These are phyloP conservation scores for mouse (Mus musculus) DNA, from an alignment of 2,113 vertebrate genomes.

Conservation along the genomic window GRCm39 chr2:77345001-77345500, in stretches of 20 bases:
- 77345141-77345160: constrained; percentile 41
- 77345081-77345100: neutral
- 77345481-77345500: neutral
- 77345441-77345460: constrained; percentile 2
- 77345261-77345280: constrained; percentile 39
- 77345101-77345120: constrained; percentile 14
- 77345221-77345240: constrained; percentile 6
- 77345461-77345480: constrained; percentile 21
- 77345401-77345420: neutral
- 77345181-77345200: constrained; percentile 16
- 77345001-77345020: constrained; percentile 19
- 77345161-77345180: constrained; percentile 4
- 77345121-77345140: neutral
- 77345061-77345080: neutral
- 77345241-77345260: neutral
- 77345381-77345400: too few species aligned
- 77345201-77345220: neutral
- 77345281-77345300: constrained; percentile 68
- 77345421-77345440: neutral
- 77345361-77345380: constrained; percentile 54
- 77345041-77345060: neutral
- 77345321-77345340: constrained; percentile 29
- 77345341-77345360: constrained; percentile 78
- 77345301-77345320: constrained; percentile 33
- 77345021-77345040: neutral